These are phyloP conservation scores for Eurypyga helias DNA, from an alignment of 2,113 vertebrate genomes.

Conservation along the genomic window DNA sequence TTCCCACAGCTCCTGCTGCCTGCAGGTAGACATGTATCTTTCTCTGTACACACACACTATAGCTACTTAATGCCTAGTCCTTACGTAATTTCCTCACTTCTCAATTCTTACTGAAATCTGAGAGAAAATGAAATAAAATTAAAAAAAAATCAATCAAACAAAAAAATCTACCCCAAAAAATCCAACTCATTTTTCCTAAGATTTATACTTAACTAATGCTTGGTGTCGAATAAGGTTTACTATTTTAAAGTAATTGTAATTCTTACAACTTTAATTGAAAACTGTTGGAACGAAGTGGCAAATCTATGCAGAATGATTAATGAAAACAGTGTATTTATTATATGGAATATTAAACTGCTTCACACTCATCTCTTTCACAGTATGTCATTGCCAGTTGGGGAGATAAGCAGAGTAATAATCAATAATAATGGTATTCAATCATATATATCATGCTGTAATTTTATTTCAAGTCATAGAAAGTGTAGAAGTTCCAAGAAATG, in stretches of 20 bases:
- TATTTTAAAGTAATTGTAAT: background rate
- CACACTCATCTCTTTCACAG: background rate
- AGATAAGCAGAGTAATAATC: background rate
- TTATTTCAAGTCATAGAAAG: background rate
- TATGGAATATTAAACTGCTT: background rate
- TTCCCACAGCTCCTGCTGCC: background rate
- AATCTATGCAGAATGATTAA: background rate
- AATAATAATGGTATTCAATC: background rate
- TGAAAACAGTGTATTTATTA: background rate
- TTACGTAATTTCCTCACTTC: background rate
- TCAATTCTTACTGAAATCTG: background rate
- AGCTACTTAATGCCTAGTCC: background rate
- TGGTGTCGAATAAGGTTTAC: background rate
- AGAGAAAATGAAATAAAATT: background rate
- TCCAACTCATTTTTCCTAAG: background rate
- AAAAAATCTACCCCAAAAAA: background rate
- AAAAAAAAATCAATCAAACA: too few relatives aligned
- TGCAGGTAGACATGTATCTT: background rate
- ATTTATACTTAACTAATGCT: background rate
- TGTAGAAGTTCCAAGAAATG: background rate
- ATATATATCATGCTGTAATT: background rate
- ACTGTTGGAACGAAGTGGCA: background rate
- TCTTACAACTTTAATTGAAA: background rate
- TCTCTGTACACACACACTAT: background rate
- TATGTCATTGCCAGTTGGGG: background rate